phyloP scores from a whole-genome alignment of 2,113 vertebrate genomes.

The Oceanodroma tethys region DNA sequence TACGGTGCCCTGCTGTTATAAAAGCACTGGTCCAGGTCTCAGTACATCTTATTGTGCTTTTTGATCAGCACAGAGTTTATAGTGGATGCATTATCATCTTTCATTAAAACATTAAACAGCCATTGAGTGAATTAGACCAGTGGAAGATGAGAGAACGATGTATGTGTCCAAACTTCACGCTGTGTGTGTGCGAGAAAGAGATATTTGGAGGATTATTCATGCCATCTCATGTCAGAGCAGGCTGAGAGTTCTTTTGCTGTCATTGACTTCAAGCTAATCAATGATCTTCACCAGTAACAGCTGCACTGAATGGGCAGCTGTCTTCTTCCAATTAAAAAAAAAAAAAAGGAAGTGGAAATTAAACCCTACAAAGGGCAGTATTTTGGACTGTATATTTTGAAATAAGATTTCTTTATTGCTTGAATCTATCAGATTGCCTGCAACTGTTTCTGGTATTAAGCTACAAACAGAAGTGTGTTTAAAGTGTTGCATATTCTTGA shows the following conservation, averaged over 20 bases:
- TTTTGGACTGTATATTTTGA: background rate
- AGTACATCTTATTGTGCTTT: background rate
- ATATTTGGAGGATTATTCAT: background rate
- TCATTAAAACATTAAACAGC: background rate
- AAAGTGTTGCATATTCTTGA: background rate
- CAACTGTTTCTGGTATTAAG: background rate
- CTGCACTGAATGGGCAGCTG: slow-evolving; percentile 33
- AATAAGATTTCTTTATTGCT: background rate
- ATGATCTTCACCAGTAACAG: slow-evolving; percentile 14
- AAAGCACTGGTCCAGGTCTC: background rate
- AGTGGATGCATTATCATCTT: background rate
- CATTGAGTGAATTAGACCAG: background rate
- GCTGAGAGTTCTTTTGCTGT: background rate
- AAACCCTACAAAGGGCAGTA: background rate
- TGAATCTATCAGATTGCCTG: background rate
- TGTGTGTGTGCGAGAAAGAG: background rate
- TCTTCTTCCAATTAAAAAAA: background rate
- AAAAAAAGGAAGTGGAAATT: background rate
- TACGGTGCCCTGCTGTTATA: background rate
- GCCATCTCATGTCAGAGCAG: background rate
- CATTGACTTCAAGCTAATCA: slow-evolving; percentile 37
- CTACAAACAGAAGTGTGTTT: background rate
- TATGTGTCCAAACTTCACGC: background rate
- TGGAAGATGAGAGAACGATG: background rate
- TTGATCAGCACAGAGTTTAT: background rate